Base-by-base conservation (phyloP, 2,888 invertebrate species). In the Scaptomyza tumidula region DNA sequence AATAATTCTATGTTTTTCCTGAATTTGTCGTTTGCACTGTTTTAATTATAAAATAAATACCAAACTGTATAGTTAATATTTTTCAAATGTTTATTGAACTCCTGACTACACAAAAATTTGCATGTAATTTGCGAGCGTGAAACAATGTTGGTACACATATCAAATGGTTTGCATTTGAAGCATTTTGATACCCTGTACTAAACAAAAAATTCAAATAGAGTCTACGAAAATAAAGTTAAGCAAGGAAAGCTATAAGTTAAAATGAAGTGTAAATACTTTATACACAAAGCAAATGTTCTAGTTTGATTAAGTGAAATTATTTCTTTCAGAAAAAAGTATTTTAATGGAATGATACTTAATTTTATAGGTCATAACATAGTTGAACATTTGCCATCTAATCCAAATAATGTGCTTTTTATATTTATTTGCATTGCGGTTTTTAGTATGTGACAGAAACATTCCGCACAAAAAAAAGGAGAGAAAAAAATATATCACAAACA, bases 401-500 rank as follows among this genome's bases (percentile, higher is more conserved):
- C 6, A 14, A 39, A 14, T 16, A 14, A 33, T n/a, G 31, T 31
- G 11, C 10, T 29, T 57, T 55, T 35, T 46, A 33, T 55, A 49
- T 45, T 64, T 50, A 50, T 69, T 59, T 69, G 48, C 53, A n/a
- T 13, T 62, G 79, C 43, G 74, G 76, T 70, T 79, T 76, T 65
- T 64, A 67, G 60, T 63, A 79, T 70, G 58, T 66, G 86, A 66
- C 81, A 74, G 70, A 50, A 33, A 58, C 59, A 64, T 45, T 44
- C 9, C 10, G 3, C 45, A 65, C 5, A 24, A 24, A n/a, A 50
- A 50, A 58, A 63, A 50, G 70, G 37, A 52, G n/a, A 43, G 61
- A 54, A 48, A 65, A 53, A 56, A 44, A 52, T 14, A 43, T 56
- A 48, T 31, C 24, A 46, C 41, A 58, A 74, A 53, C 56, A 53